Conservation (phyloP, 2,797 vertebrate genomes). For the Microhierax caerulescens region DNA sequence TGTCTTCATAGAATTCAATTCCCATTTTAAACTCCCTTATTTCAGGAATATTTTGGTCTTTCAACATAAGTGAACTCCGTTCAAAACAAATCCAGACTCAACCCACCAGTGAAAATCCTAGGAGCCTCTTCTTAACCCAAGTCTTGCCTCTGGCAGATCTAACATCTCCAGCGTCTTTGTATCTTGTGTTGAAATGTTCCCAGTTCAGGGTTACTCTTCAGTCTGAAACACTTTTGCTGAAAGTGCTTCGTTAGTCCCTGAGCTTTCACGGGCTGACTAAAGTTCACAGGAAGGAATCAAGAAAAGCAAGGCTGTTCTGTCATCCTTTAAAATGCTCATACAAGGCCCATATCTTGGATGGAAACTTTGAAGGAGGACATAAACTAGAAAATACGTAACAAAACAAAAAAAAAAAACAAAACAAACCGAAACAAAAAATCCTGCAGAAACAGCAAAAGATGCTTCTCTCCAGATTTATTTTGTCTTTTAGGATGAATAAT, state of each 20-base stretch:
- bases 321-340: not conserved
- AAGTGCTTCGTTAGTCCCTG: not conserved
- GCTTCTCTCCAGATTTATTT: not conserved
- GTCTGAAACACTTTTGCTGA: not conserved
- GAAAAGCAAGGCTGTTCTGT: not conserved
- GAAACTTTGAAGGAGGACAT: not conserved
- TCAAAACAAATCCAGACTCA: not conserved
- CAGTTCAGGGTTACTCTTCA: not conserved
- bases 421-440: not conserved
- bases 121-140: not conserved
- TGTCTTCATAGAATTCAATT: not conserved
- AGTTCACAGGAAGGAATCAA: not conserved
- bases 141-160: not conserved
- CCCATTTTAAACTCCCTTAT: not conserved
- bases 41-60: not conserved
- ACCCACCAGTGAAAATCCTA: not conserved
- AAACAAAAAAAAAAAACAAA: too few species aligned
- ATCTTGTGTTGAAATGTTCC: not conserved
- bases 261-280: not conserved
- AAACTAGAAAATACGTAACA: not conserved
- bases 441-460: not conserved
- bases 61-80: not conserved
- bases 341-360: rapidly evolving
- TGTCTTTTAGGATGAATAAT: not conserved
- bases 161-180: not conserved